Evolutionary conservation across 2,113 vertebrate genomes (phyloP), one percentile per base, ranked within the genome.

Genomic region (Hippopotamus amphibius): DNA sequence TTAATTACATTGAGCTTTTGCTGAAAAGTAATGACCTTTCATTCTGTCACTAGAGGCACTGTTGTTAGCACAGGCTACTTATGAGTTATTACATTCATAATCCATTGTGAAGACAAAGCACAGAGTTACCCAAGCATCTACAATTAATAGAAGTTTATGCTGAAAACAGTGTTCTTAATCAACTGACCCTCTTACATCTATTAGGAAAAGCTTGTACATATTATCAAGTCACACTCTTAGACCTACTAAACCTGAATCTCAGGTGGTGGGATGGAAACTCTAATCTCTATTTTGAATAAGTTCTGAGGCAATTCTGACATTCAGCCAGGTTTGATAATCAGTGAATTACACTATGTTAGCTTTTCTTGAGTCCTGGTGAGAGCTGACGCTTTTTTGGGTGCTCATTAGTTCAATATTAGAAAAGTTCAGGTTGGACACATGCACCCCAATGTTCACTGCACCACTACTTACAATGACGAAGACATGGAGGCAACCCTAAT

Each of bases 1-100:
- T 97, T 96, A 97, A 97, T 97, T 97, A 87, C 83, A 88, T 37
- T n/a, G 80, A 83, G 84, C 46, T 96, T 97, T 95, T 81, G 53
- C 95, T 95, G 57, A 93, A 96, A 96, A 95, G 86, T 85, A 97
- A 92, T 33, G 76, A 74, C 69, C 74, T 61, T 72, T 74, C 43
- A 26, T 69, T n/a, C 81, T 43, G 43, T 96, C 86, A 69, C 82
- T 17, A 37, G 85, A 89, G 87, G 82, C 43, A 53, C 69, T 87
- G 57, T 55, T 84, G 55, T 87, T 80, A 93, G 37, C 76, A 95
- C 6, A 65, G 41, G 17, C n/a, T 48, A 2, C 65, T 46, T 68
- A n/a, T 6, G 5, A 1, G 1, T 50, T 63, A 26, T 43, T 50
- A n/a, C 72, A 37, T 93, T 87, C n/a, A 61, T 2, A 30, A 81